Base-by-base conservation (phyloP, 2,113 vertebrate genomes). In the Myxocyprinus asiaticus region DNA sequence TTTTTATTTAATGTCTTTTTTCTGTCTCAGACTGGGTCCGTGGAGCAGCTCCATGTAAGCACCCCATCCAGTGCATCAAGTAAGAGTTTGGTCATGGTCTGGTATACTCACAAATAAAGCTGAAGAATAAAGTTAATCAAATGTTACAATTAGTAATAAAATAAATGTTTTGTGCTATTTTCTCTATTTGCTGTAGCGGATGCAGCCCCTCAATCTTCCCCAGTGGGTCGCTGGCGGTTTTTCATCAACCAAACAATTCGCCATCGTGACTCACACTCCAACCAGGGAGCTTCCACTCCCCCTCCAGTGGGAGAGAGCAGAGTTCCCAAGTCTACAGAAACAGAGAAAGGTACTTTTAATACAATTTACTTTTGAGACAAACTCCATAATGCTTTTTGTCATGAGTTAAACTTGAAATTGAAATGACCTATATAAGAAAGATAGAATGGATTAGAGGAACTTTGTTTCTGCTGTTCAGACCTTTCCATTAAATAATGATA, bases 231-330 rank as follows among this genome's bases (percentile, higher is more conserved):
- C 22, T 97, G 96, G 96, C 92, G 95, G 50, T 96, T 97, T 86
- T 97, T 95, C 88, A 96, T 97, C 88, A 97, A 97, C 86, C 95
- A 97, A 85, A 97, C 95, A 17, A 96, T 96, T 86, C 93, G 93
- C 67, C 95, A 95, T 79, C 92, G 94, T 82, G 95, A 97, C 71
- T 90, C 92, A n/a, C 90, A 95, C 0, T 93, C 93, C 43, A 87
- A 86, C 78, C 92, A 90, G 74, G 90, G 90, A 88, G 87, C 76
- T 53, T 87, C 83, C 76, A 88, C 87, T 11, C 78, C 90, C 6
- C 83, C 90, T 55, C 84, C 91, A 85, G 78, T 84, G 17, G 76
- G 85, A 78, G 88, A 91, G 15, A 75, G 67, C 55, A 81, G 80
- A 78, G 85, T 83, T 45, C 85, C 84, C 42, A 87, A 91, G 59